Evolutionary conservation across 2,888 invertebrate species (phyloP), one percentile per base, ranked within the genome.

Genomic region (Nomada goodeniana): DNA sequence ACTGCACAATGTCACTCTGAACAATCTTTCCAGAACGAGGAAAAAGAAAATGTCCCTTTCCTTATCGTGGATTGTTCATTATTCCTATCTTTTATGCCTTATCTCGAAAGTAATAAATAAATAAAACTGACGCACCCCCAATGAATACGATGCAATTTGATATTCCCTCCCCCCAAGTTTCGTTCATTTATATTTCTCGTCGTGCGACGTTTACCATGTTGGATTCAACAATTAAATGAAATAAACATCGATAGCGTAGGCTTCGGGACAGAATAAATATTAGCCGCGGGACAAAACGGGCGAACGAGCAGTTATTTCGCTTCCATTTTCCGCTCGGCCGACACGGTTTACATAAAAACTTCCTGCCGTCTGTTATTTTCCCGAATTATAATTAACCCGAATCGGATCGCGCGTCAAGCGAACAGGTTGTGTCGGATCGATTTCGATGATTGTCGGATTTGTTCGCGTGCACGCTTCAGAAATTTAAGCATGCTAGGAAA

Each of bases 321-420:
- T 64, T 47, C 23, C 64, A 64, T 64, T 50, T 64, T 50, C 50
- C 50, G 23, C 23, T 20, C 50, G 50, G 20, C 18, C 47, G 26
- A 36, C 23, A 15, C 50, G 50, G 50, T 29, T 20, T 64, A 64
- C 47, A 50, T 50, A 64, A 64, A 64, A 64, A 50, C 29, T 26
- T 23, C 23, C 9, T 7, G 50, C 15, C 50, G 64, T 26, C 50
- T 18, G 47, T 50, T 64, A 64, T 64, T 64, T 64, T 50, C 26
- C 11, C 64, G 47, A 64, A 64, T 52, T 64, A 64, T 64, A 64
- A 64, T 47, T 64, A 47, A 23, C 64, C 15, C 7, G 50, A 18
- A 50, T 64, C 47, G 18, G 20, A 50, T 23, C n/a, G 47, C 3
- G 13, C 15, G 47, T 15, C 47, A 26, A 50, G 18, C 50, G 10